phyloP scores from a whole-genome alignment of 2,113 vertebrate genomes.

The Python bivittatus region DNA sequence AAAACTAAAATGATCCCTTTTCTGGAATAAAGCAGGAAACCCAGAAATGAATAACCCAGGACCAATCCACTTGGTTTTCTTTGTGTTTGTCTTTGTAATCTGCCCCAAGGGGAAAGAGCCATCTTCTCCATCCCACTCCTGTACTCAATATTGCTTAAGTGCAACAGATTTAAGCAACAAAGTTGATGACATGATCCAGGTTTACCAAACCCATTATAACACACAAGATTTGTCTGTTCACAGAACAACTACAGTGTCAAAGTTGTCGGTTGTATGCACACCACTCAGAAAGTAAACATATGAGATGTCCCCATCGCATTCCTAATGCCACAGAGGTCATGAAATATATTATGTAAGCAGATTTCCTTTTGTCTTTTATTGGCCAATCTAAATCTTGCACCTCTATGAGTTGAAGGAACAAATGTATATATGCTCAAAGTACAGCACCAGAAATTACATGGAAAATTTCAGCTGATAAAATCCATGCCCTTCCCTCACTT shows the following conservation, averaged over 20 bases:
- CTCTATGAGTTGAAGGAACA: not conserved
- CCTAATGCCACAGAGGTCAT: not conserved
- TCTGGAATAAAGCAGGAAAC: conserved; percentile 44
- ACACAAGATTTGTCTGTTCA: not conserved
- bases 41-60: conserved; percentile 47
- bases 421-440: not conserved
- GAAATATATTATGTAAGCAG: not conserved
- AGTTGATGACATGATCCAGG: conserved; percentile 26
- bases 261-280: not conserved
- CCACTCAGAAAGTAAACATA: not conserved
- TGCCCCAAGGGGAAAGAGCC: conserved; percentile 55
- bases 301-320: not conserved
- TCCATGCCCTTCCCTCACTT: not conserved
- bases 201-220: not conserved
- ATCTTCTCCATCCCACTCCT: conserved; percentile 40
- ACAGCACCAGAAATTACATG: not conserved
- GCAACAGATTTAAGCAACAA: conserved; percentile 46
- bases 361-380: not conserved
- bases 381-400: not conserved
- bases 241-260: not conserved
- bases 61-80: conserved; percentile 56
- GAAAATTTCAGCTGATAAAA: not conserved
- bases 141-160: conserved; percentile 37
- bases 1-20: conserved; percentile 39
- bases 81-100: conserved; percentile 56